Base-by-base conservation (phyloP, 2,113 vertebrate genomes). In the Oceanodroma tethys region DNA sequence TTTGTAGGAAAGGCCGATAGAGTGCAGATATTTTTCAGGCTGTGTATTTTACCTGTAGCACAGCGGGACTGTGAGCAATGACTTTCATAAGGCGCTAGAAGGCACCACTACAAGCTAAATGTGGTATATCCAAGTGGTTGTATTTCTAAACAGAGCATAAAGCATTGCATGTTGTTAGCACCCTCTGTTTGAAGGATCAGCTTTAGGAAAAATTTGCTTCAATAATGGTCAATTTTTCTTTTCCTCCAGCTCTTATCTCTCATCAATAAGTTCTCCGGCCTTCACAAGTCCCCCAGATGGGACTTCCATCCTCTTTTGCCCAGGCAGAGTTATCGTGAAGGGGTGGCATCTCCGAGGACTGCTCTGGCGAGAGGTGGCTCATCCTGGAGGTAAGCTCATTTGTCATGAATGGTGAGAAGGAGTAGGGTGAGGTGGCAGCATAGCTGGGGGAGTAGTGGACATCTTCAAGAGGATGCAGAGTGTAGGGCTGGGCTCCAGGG, bases 391-490 rank as follows among this genome's bases (percentile, higher is more conserved):
- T 91, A 20, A 98, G 96, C 62, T 99, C 99, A 0, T 47, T 98
- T 82, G 98, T 97, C 98, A 98, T 86, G 68, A 99, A 98, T 1
- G 99, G 98, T 56, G 99, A 93, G 78, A 98, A 97, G 58, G 98
- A 29, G 88, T 99, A 99, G 23, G 98, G 88, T 4, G 98, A 88
- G 23, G 97, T 23, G 38, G 98, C 67, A 3, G 98, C 93, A 81
- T 98, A 99, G 79, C 98, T 96, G 17, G 98, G 81, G 4, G 98
- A 52, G 91, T 98, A 99, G 91, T 99, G 99, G 32, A 95, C 96
- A 4, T 99, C 99, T 67, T 99, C 99, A 7, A 99, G 97, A 1
- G 99, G 21, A 48, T 99, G 99, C 75, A 99, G 92, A 3, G 98
- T 94, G 96, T 99, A 99, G 45, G 98, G 60, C 94, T 99, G 99